Percentiles rank a stretch among this genome's conserved stretches.
phyloP scores from a whole-genome alignment of 2,888 invertebrate species.

The Drosophila helvetica region DNA sequence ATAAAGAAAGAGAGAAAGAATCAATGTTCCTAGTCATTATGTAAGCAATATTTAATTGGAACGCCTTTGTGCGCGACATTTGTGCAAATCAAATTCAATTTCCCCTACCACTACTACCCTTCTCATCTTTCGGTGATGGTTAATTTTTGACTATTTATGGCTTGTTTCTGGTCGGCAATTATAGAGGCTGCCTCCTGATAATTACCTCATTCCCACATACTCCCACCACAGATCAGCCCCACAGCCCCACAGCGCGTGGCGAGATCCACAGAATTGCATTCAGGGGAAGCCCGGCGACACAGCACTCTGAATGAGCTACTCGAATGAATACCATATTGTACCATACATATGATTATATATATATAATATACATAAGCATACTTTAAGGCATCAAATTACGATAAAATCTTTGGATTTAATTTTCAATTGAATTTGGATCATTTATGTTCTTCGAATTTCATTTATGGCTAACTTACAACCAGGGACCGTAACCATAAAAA shows the following conservation, averaged over 20 bases:
- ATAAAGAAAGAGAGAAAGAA: not conserved
- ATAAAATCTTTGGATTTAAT: too few species aligned
- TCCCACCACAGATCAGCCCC: not conserved
- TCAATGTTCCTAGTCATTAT: slow-evolving; percentile 1
- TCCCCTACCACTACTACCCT: slow-evolving; percentile 6
- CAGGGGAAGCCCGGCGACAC: not conserved
- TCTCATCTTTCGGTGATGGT: slow-evolving; percentile 3
- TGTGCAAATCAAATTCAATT: slow-evolving; percentile 25
- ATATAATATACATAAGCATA: too few species aligned
- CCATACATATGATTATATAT: too few species aligned
- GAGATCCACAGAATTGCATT: slow-evolving; percentile 54
- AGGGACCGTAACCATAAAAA: too few species aligned
- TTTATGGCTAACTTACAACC: too few species aligned
- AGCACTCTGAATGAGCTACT: slow-evolving; percentile 42
- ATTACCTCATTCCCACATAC: slow-evolving; percentile 13
- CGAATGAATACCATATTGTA: not conserved
- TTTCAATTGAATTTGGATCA: too few species aligned
- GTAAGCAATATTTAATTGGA: slow-evolving; percentile 10
- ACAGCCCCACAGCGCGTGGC: slow-evolving; percentile 12
- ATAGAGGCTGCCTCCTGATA: slow-evolving; percentile 42
- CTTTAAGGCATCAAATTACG: too few species aligned
- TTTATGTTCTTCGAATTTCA: too few species aligned
- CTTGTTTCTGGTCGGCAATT: slow-evolving; percentile 42
- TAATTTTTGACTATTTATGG: slow-evolving; percentile 1
- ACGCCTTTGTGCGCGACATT: slow-evolving; percentile 32